Percentiles rank a stretch among this genome's conserved stretches.
Evolutionary conservation across 2,888 invertebrate genomes (phyloP).

Genomic region (Emmelina monodactyla): DNA sequence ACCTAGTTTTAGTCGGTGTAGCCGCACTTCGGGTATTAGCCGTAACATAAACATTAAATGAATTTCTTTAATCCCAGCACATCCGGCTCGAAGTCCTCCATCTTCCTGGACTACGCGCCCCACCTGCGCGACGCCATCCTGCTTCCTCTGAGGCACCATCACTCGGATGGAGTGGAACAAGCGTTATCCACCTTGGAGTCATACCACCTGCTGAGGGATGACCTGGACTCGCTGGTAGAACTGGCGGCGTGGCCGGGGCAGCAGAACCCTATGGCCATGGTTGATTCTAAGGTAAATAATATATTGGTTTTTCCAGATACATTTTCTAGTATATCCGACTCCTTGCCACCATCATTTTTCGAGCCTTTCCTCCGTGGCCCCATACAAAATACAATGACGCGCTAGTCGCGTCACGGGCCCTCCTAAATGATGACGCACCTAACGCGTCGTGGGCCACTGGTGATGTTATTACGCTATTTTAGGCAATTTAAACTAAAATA

Average conservation of each 20-base stretch:
- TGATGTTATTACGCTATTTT: too few relatives aligned
- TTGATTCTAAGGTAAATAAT: conserved; percentile 73
- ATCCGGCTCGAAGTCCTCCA: conserved; percentile 80
- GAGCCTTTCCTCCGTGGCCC: too few relatives aligned
- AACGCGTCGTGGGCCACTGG: too few relatives aligned
- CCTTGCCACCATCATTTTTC: too few relatives aligned
- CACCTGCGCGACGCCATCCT: conserved; percentile 79
- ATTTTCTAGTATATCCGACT: too few relatives aligned
- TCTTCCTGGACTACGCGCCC: conserved; percentile 89
- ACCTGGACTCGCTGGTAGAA: conserved; percentile 89
- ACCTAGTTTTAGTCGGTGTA: too few relatives aligned
- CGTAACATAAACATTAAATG: neutral
- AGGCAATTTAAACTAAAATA: too few relatives aligned
- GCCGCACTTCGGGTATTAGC: too few relatives aligned
- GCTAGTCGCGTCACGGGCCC: too few relatives aligned
- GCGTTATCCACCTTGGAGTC: conserved; percentile 79
- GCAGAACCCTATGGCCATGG: conserved; percentile 76
- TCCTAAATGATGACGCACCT: too few relatives aligned
- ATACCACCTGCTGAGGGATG: conserved; percentile 90
- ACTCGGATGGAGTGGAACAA: conserved; percentile 73
- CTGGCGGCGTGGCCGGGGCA: conserved; percentile 84
- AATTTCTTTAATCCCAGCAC: conserved; percentile 57
- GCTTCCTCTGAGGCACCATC: conserved; percentile 75
- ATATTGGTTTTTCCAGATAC: conserved; percentile 3
- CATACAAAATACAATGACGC: too few relatives aligned